Base-by-base conservation (phyloP, 2,888 invertebrate genomes). In the Diaprepes abbreviatus region DNA sequence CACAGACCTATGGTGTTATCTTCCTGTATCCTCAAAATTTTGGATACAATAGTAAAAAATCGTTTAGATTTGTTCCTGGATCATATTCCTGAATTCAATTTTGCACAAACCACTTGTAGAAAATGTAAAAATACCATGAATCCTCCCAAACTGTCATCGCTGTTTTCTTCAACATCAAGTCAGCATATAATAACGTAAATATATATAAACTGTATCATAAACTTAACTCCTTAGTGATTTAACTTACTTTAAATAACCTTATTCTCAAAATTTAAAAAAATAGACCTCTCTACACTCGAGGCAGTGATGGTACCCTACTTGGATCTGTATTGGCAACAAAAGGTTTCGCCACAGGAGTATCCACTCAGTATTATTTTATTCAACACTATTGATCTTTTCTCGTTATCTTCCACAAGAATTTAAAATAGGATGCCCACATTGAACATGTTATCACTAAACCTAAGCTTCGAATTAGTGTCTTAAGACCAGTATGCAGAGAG, bases 121-220 rank as follows among this genome's bases (percentile, higher is more conserved):
- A 17, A 7, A 10, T 31, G 10, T 10, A 31, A 3, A 31, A 1
- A 10, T 16, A 16, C 3, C 17, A 17, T 16, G 6, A 9, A 3
- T 28, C 10, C 2, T 40, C 38, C 1, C 17, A 54, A 16, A 16
- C 1, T 4, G 45, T 45, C 7, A 10, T 43, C 10, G 60, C 35
- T 4, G 31, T 45, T 9, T 62, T 52, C 14, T 14, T 60, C 5
- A 48, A 67, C 9, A 60, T 55, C 3, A 58, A 52, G 43, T n/a
- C 60, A 9, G 67, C 67, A 9, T 62, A 60, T 43, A 43, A 67
- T 12, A 21, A 67, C 35, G 62, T 60, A 3, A 36, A 54, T 12
- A 66, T 66, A 10, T 48, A 14, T 24, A 35, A 10, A n/a, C 31
- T 59, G 28, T 31, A 59, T 17, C 14, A 19, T 17, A 43, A 43